Evolutionary conservation across 2,113 vertebrate genomes (phyloP), one percentile per base, ranked within the genome.

Genomic region (Capra hircus): DNA sequence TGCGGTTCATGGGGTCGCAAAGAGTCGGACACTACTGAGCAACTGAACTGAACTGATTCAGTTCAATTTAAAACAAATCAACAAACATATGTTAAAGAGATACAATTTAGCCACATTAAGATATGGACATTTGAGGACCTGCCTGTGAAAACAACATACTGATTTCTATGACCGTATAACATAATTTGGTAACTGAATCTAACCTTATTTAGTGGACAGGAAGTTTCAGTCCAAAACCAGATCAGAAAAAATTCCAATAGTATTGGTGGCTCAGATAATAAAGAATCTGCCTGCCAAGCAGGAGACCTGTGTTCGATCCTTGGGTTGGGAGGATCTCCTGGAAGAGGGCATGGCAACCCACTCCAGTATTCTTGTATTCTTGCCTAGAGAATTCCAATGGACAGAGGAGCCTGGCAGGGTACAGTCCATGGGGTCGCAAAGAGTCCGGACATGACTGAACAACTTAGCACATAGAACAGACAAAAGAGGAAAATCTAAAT

Each of bases 61-160:
- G 30, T 91, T 95, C 81, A 84, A 33, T 80, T 97, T 88, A 97
- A 86, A 94, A 53, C 48, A 77, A 97, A 88, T 77, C 53, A 92
- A 52, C 57, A 92, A 90, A 48, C 17, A 83, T 71, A 74, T 80
- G 88, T 85, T 92, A 86, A 87, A 80, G 30, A 90, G 19, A 62
- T 50, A 85, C 0, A 60, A 59, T 81, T 89, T 91, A 85, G 57
- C 16, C 27, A 74, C 86, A 86, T 90, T 90, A 94, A 97, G 43
- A 86, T 89, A 62, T 88, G 33, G 40, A 43, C 10, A 52, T 90
- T 88, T 57, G 43, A 81, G 12, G 88, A 9, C 19, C 40, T 86
- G 8, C 28, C 50, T 64, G 1, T 82, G 19, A 78, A 94, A 86
- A 78, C 3, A 94, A 52, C 88, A 12, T 52, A 9, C 25, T 60